Conservation (phyloP, 2,113 vertebrate genomes). For the Eublepharis macularius region DNA sequence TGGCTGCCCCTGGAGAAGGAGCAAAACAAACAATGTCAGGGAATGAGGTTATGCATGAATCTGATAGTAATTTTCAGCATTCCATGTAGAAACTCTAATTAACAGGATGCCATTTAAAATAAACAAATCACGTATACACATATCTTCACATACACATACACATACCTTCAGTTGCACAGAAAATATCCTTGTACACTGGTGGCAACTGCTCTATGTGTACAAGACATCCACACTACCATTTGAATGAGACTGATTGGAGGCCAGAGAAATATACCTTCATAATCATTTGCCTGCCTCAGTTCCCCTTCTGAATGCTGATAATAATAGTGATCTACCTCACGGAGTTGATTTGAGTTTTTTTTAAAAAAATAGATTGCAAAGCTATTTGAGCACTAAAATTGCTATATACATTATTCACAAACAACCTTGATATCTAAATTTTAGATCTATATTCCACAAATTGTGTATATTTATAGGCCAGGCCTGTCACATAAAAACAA, state of each 20-base stretch:
- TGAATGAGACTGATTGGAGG: background rate
- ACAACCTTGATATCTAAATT: background rate
- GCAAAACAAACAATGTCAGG: too few relatives aligned
- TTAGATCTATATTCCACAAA: slow-evolving; percentile 14
- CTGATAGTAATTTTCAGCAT: too few relatives aligned
- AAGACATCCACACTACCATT: background rate
- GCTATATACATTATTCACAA: slow-evolving; percentile 2
- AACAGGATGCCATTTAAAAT: too few relatives aligned
- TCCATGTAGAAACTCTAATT: too few relatives aligned
- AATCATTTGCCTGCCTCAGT: background rate
- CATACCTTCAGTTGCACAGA: too few relatives aligned
- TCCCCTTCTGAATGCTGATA: background rate
- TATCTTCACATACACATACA: too few relatives aligned
- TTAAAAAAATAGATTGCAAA: slow-evolving; percentile 35
- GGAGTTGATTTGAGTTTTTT: slow-evolving; percentile 57
- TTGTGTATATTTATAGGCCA: background rate
- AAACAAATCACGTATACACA: too few relatives aligned
- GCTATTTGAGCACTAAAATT: background rate
- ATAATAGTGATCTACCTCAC: background rate
- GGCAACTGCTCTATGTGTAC: background rate
- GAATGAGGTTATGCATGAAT: too few relatives aligned
- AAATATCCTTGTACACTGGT: too few relatives aligned
- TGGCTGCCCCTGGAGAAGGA: too few relatives aligned
- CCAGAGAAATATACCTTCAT: background rate
- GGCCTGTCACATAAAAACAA: slow-evolving; percentile 13